Base-by-base conservation (phyloP, 1,140 invertebrate species). In the Lasioglossum baleicum region DNA sequence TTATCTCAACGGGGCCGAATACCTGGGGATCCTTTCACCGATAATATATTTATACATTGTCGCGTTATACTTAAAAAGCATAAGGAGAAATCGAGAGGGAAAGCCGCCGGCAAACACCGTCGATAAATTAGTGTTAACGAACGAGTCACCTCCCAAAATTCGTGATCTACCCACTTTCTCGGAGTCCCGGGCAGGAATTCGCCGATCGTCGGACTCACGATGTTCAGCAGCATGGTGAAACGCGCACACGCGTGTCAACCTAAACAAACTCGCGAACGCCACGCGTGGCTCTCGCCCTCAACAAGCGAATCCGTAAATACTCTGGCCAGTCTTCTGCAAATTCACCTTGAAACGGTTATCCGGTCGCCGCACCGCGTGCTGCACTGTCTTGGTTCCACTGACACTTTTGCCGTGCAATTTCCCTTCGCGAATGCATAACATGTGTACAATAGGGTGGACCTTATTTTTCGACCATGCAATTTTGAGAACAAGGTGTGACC, bases 321-420 rank as follows among this genome's bases (percentile, higher is more conserved):
- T 88, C 82, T 56, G 77, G 60, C 60, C 79, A 51, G 56, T 82
- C 80, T 79, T 87, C 82, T 87, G 83, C 86, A 87, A 88, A 87
- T 87, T 88, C 80, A 88, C 87, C 85, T 88, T 86, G 87, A 88
- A 88, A 85, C 69, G 72, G 72, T 78, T 79, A 75, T 42, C 82
- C 70, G 68, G 31, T 64, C 61, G 78, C 65, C 26, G 48, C 61
- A 71, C 65, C 26, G 48, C 71, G 48, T 60, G 60, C 31, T 11
- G 17, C 4, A 13, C 15, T 4, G 13, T 7, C 61, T 64, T 15
- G 44, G 44, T 11, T 48, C 10, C 44, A 48, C 10, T 10, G 44
- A 11, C 44, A 11, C 1, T 35, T 35, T 5, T 35, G 35, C 35
- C 35, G 35, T 35, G 35, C 35, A 35, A 35, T 35, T 35, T 35